These are phyloP conservation scores for Catalaphyllia jardinei DNA, from an alignment of 64 coral and sea anemone genomes.

Conservation along the genomic window DNA sequence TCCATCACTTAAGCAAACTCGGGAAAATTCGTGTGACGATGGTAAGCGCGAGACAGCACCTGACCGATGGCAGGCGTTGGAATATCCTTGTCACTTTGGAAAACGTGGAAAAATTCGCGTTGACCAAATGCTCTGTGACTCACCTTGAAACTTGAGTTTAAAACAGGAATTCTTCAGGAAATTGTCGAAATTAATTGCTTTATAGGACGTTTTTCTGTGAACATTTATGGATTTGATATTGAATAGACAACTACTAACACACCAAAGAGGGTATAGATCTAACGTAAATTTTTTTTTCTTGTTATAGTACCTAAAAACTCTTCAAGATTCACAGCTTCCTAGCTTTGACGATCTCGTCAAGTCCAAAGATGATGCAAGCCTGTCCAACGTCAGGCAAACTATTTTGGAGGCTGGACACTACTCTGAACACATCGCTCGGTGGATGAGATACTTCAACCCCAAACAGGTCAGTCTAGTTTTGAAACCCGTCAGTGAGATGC, in stretches of 20 bases:
- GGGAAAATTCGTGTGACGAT: too few relatives aligned
- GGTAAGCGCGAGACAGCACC: too few relatives aligned
- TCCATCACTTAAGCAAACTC: too few relatives aligned
- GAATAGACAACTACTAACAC: background rate
- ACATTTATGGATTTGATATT: background rate
- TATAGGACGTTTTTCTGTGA: too few relatives aligned
- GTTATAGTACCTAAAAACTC: conserved; percentile 36
- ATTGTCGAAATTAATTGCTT: too few relatives aligned
- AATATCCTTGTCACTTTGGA: too few relatives aligned
- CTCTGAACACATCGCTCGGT: conserved; percentile 82
- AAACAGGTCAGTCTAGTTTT: conserved; percentile 59
- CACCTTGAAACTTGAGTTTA: too few relatives aligned
- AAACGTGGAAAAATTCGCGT: too few relatives aligned
- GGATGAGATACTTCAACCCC: conserved; percentile 90
- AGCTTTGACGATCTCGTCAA: conserved; percentile 84
- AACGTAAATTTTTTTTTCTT: background rate
- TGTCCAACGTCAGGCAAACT: conserved; percentile 45
- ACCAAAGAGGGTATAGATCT: background rate
- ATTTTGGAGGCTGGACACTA: conserved; percentile 89
- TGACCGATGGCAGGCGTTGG: too few relatives aligned
- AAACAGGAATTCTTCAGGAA: too few relatives aligned
- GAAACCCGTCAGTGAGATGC: too few relatives aligned
- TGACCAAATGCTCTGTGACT: too few relatives aligned
- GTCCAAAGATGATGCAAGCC: conserved; percentile 25
- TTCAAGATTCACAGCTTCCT: conserved; percentile 20